These are phyloP conservation scores for Tetrao urogallus DNA, from an alignment of 2,113 vertebrate species.

Conservation along the genomic window DNA sequence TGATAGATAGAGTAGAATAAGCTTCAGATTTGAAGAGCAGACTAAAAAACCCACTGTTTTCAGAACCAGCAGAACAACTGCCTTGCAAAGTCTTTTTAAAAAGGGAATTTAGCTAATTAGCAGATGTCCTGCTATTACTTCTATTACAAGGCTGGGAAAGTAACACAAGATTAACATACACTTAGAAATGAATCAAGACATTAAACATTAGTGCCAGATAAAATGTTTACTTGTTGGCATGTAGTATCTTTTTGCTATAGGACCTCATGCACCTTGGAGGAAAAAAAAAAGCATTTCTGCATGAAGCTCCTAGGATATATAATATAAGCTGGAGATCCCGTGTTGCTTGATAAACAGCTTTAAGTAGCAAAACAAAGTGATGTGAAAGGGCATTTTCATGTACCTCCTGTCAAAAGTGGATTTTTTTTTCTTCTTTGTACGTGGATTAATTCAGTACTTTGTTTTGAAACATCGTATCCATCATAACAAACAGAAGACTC, in stretches of 20 bases:
- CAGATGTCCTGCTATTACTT: neutral
- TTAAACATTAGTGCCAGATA: neutral
- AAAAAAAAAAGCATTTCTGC: neutral
- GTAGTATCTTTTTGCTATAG: neutral
- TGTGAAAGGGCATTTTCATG: neutral
- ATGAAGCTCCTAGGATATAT: neutral
- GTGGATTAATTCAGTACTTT: neutral
- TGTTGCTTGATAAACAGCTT: neutral
- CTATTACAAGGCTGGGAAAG: neutral
- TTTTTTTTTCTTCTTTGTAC: neutral
- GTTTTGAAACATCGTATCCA: neutral
- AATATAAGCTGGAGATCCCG: neutral
- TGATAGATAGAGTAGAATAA: neutral
- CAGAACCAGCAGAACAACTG: neutral
- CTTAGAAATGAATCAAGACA: neutral
- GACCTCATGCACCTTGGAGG: neutral
- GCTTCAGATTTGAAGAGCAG: neutral
- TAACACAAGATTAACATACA: neutral
- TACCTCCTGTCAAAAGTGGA: neutral
- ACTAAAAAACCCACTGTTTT: neutral
- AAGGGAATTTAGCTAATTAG: neutral
- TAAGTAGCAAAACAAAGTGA: neutral
- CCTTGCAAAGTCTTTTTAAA: neutral
- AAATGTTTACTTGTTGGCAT: neutral
- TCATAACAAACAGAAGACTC: neutral